Evolutionary conservation across 2,797 vertebrate genomes (phyloP).

Genomic region (Vireo griseus): DNA sequence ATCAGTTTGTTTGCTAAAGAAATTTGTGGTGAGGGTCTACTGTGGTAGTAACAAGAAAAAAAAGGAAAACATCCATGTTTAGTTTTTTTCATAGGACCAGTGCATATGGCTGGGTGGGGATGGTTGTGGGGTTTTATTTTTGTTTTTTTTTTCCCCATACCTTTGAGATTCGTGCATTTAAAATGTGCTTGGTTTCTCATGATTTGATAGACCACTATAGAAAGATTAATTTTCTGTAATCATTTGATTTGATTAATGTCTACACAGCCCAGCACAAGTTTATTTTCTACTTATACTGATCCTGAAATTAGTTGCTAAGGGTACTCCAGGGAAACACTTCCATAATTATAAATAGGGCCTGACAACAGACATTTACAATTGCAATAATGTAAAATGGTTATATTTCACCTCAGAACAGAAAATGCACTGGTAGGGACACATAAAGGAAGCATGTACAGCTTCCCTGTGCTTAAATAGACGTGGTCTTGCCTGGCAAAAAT

Average conservation of each 20-base stretch:
- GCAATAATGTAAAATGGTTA: slow-evolving; percentile 3
- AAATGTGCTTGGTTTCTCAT: neutral
- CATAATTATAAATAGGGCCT: slow-evolving; percentile 32
- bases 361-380: slow-evolving; percentile 24
- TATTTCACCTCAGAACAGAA: neutral
- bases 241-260: slow-evolving; percentile 50
- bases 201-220: slow-evolving; percentile 55
- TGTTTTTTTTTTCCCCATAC: fast-evolving
- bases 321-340: slow-evolving; percentile 4
- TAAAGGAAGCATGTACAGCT: neutral
- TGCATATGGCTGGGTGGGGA: neutral
- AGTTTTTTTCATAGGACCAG: neutral
- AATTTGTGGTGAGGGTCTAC: slow-evolving; percentile 69
- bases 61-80: slow-evolving; percentile 7
- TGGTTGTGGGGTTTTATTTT: neutral
- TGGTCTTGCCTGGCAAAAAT: neutral
- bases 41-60: slow-evolving; percentile 64
- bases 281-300: slow-evolving; percentile 34
- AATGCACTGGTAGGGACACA: neutral
- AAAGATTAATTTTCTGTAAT: slow-evolving; percentile 49
- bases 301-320: slow-evolving; percentile 52
- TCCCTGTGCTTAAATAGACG: neutral
- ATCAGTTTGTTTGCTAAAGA: slow-evolving; percentile 74
- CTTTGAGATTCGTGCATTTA: neutral
- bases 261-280: slow-evolving; percentile 21